Base-by-base conservation (phyloP, 37 sponge, comb jelly and placozoan species). In the Spongilla lacustris region DNA sequence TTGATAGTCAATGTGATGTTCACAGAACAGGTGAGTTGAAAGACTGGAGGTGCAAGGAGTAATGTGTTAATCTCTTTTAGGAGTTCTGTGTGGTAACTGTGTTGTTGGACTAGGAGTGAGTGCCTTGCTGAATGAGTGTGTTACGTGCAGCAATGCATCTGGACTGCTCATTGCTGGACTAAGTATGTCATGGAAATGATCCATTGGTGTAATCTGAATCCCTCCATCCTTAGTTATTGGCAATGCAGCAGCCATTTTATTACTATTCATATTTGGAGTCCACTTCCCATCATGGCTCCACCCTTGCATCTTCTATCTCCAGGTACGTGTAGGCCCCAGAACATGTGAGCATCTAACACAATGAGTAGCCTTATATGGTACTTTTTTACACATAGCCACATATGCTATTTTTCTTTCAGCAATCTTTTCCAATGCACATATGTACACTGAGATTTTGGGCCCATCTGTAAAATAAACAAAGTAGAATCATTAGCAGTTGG, bases 81-180 rank as follows among this genome's bases (percentile, higher is more conserved):
- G 94, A 69, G 76, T 87, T 14, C 80, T 93, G 34, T 93, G 94
- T 93, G 94, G 94, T 0, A 50, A 83, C 21, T 93, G 94, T 35
- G 34, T 21, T 4, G 84, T 87, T 0, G 84, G 91, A 4, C 25
- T 28, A 30, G 88, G 94, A 1, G 79, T 89, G 50, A 91, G 83
- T 86, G 87, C 73, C 34, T 36, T 79, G 8, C 71, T 91, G 9
- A 82, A 92, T 81, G 75, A 27, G n/a, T 92, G 92, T 79, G 84
- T 83, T 41, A 68, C 67, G 19, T 92, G 92, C 33, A 50, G 76
- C 0, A 71, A 84, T 46, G 87, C 58, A 23, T 68, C 69, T 21
- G 75, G 83, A 2, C 26, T 83, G 32, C 83, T 91, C 26, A 41
- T 90, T 33, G 48, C 71, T n/a, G 50, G 12, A 17, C 71, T 89